A percentile compares a stretch with the other conserved stretches of the same genome.
Evolutionary conservation across 2,797 vertebrate genomes (phyloP).

Genomic region (Sebastes itinus): DNA sequence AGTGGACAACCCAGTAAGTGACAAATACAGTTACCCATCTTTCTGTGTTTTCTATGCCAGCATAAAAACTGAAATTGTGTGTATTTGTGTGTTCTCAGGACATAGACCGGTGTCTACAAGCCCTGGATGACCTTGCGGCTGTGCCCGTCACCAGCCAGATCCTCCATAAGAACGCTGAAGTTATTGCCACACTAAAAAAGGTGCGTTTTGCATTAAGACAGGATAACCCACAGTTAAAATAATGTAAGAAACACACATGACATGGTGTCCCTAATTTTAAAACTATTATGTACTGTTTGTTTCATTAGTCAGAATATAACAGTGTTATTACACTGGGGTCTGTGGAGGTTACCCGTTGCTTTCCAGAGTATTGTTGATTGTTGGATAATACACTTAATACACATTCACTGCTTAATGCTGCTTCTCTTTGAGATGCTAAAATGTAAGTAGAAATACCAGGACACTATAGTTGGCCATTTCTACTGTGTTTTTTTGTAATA

Average conservation of each 20-base stretch:
- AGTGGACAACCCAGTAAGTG: conserved; percentile 96
- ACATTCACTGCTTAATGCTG: not conserved
- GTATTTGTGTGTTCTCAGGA: conserved; percentile 80
- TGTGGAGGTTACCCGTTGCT: not conserved
- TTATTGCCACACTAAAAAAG: conserved; percentile 97
- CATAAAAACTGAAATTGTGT: not conserved
- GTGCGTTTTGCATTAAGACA: conserved; percentile 59
- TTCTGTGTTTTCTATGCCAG: not conserved
- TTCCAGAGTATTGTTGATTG: not conserved
- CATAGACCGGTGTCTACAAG: conserved; percentile 92
- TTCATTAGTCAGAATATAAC: not conserved
- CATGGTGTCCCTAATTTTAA: not conserved
- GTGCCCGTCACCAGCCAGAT: conserved; percentile 96
- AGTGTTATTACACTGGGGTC: not conserved
- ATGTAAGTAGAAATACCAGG: not conserved
- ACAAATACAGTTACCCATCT: not conserved
- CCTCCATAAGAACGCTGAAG: conserved; percentile 95
- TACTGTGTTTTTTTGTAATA: not conserved
- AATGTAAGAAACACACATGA: not conserved
- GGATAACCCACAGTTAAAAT: not conserved
- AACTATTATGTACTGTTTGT: not conserved
- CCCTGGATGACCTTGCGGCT: conserved; percentile 89
- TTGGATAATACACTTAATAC: not conserved
- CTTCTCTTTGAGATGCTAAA: not conserved
- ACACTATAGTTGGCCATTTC: not conserved